Evolutionary conservation across 92 coral and sea anemone species (phyloP), one percentile per base, ranked within the genome.

Genomic region (Epizoanthus scotinus): DNA sequence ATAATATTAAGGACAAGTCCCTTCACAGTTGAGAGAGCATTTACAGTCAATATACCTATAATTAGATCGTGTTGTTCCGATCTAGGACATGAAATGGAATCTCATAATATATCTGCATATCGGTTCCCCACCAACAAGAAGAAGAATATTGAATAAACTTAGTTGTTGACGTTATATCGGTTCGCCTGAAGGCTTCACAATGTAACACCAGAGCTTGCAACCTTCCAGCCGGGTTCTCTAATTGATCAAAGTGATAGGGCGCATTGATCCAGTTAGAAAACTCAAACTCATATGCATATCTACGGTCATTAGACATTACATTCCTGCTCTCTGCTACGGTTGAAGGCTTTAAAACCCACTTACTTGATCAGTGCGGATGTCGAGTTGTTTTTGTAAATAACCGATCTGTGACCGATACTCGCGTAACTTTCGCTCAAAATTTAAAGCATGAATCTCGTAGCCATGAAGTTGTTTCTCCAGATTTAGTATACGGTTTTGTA

Each of bases 321-420:
- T 86, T 63, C 40, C 86, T 52, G 70, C 52, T 89, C 71, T 21
- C 40, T 49, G 29, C 85, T 66, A 63, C 82, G 84, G 71, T 68
- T 59, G 44, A 61, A 80, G 61, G 55, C 87, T 84, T 77, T 63
- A 84, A 68, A 36, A 88, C 71, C 82, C 47, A 78, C 95, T 78
- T 88, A 95, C 98, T 94, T 95, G 97, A 27, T 90, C 98, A 13
- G 86, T 84, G 27, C 92, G 94, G 52, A 73, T 87, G 72, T 93
- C 93, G 21, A 90, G 85, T 64, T 88, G 92, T 82, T 92, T 93
- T 85, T 90, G 91, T 54, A 89, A 82, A 80, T 87, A 89, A 6
- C 91, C 94, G 70, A 93, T 90, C 84, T 93, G 98, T 27, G 95
- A 81, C n/a, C 98, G 99, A 74, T 95, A 94, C 78, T 95, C 99